Evolutionary conservation across 2,797 vertebrate genomes (phyloP).

Genomic region (Melanotaenia boesemani): DNA sequence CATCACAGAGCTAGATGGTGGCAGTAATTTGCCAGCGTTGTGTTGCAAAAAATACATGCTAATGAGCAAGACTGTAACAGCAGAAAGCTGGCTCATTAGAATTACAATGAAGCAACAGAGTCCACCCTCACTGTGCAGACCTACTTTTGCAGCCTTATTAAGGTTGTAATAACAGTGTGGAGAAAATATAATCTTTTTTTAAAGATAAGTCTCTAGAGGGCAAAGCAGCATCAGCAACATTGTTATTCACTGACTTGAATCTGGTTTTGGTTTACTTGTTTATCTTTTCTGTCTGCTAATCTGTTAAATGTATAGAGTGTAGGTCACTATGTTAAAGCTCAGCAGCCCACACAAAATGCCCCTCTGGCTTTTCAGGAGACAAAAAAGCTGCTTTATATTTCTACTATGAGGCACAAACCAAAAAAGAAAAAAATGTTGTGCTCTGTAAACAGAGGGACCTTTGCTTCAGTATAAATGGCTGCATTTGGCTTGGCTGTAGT

Average conservation of each 20-base stretch:
- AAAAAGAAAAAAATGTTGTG: no score
- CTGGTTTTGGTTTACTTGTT: conserved; percentile 1
- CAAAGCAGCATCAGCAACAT: conserved; percentile 19
- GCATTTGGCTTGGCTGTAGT: neutral
- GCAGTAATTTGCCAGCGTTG: neutral
- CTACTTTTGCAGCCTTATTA: neutral
- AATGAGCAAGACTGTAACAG: neutral
- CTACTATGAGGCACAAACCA: neutral
- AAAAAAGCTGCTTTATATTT: neutral
- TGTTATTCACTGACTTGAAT: conserved; percentile 29
- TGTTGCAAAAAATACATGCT: neutral
- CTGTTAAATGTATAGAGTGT: neutral
- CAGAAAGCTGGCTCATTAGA: conserved; percentile 18
- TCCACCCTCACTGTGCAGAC: neutral
- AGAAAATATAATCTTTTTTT: conserved; percentile 11
- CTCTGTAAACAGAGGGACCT: no score
- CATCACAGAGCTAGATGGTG: neutral
- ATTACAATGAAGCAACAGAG: neutral
- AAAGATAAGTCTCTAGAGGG: conserved; percentile 22
- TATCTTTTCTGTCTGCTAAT: neutral
- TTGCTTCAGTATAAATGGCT: neutral
- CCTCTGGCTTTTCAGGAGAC: neutral
- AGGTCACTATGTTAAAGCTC: conserved; percentile 6
- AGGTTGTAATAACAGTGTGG: neutral
- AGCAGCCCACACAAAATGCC: conserved; percentile 9